Evolutionary conservation across 2,797 vertebrate genomes (phyloP), one percentile per base, ranked within the genome.

Genomic region (Lepus townsendii): DNA sequence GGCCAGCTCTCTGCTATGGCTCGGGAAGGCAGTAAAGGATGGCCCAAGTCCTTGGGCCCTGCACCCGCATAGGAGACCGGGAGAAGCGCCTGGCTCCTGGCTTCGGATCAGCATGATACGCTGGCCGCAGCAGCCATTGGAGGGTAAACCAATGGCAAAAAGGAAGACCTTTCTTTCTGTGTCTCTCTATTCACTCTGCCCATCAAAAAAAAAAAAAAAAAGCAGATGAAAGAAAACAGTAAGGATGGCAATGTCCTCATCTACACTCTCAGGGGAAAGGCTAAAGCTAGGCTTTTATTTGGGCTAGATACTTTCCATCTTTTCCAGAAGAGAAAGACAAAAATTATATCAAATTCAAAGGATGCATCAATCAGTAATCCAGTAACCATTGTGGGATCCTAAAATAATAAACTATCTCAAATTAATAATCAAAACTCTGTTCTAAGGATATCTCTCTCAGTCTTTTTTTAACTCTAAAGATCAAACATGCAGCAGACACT

Each of bases 381-480:
- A 86, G 69, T 60, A 4, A 14, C 12, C 7, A 24, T 30, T 24
- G 32, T 73, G 54, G 27, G 6, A 54, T 47, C 26, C 27, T 30
- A 73, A 16, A 62, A n/a, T n/a, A 62, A 69, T 16, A 26, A 86
- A 60, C 5, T 14, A 47, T 4, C 54, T 14, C n/a, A 17, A 83
- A 80, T 52, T 80, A 83, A 93, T 27, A 78, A 88, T 47, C 24
- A 88, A 79, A 88, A 32, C 27, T 24, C 38, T 7, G 32, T 92
- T 88, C 69, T 75, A 52, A 88, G 73, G n/a, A 71, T 3, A 71
- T 65, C 13, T 57, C 8, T 62, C 30, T 72, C 17, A 16, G 76
- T 66, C 24, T 27, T 72, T 86, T 89, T 62, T 80, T 88, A 89
- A 78, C 32, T 75, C 30, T 69, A 68, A 84, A 88, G 60, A 62